These are phyloP conservation scores for Jacana jacana DNA, from an alignment of 2,113 vertebrate genomes.

Conservation along the genomic window DNA sequence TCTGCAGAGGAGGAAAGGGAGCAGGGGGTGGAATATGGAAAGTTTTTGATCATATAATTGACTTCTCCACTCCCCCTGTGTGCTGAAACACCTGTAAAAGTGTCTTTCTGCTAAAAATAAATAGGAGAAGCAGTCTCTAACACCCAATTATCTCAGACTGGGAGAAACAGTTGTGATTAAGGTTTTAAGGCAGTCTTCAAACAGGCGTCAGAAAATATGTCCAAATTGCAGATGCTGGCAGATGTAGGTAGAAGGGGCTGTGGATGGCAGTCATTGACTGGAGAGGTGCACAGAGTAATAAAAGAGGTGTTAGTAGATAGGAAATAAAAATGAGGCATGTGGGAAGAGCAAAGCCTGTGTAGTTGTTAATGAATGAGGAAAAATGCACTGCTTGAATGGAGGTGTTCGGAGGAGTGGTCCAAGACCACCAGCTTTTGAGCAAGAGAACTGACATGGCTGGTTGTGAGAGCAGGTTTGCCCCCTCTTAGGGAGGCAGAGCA, in stretches of 20 bases:
- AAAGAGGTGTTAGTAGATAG: background rate
- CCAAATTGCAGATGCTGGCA: background rate
- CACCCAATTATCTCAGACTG: constrained; percentile 11
- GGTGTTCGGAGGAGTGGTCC: background rate
- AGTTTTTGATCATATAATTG: background rate
- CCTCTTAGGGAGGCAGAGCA: background rate
- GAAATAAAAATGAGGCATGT: background rate
- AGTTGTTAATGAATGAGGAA: background rate
- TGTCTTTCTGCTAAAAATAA: constrained; percentile 26
- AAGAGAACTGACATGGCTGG: background rate
- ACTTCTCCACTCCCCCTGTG: background rate
- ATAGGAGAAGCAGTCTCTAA: background rate
- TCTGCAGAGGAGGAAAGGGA: background rate
- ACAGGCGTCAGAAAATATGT: background rate
- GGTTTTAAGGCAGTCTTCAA: constrained; percentile 11
- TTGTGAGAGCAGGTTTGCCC: background rate
- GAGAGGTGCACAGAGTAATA: background rate
- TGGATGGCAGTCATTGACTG: background rate
- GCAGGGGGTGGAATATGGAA: background rate
- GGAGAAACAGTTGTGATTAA: background rate
- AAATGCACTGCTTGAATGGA: background rate
- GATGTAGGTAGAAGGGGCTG: background rate
- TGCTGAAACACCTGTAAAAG: background rate
- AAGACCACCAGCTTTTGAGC: background rate
- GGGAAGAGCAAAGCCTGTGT: background rate